phyloP scores from a whole-genome alignment of 2,797 vertebrate species.

The Paramormyrops hopkinsi region DNA sequence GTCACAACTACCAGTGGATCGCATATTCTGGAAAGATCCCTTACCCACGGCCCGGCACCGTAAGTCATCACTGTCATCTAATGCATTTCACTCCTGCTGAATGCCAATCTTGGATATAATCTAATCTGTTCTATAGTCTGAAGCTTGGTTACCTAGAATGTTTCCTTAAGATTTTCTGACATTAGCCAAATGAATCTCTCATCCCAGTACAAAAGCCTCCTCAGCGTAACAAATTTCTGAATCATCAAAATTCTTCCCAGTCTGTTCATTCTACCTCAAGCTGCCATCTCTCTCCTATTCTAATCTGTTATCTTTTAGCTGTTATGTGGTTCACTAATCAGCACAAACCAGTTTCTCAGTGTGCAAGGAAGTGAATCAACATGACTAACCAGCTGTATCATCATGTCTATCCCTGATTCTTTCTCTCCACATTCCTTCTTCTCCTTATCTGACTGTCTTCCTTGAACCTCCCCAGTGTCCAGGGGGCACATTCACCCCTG shows the following conservation, averaged over 20 bases:
- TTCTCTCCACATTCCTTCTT: neutral
- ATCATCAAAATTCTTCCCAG: neutral
- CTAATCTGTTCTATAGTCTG: neutral
- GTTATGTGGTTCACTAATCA: neutral
- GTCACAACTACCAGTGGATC: conserved; percentile 78
- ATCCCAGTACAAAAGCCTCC: neutral
- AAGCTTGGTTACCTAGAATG: neutral
- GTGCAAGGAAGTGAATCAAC: neutral
- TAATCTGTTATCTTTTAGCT: neutral
- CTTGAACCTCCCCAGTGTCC: conserved; percentile 62
- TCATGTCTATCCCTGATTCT: neutral
- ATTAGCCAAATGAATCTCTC: neutral
- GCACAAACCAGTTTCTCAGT: neutral
- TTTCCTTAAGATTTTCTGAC: neutral
- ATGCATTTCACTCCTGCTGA: neutral
- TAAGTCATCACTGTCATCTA: conserved; percentile 30
- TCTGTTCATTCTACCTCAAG: neutral
- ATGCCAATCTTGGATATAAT: neutral
- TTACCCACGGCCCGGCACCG: conserved; percentile 75
- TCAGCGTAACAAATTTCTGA: neutral
- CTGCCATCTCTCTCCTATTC: neutral
- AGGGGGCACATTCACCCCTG: conserved; percentile 74
- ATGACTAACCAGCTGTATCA: neutral
- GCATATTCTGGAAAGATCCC: conserved; percentile 77
- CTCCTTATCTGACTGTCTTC: neutral